Evolutionary conservation across 2,797 vertebrate species (phyloP).

Genomic region (Novumbra hubbsi): DNA sequence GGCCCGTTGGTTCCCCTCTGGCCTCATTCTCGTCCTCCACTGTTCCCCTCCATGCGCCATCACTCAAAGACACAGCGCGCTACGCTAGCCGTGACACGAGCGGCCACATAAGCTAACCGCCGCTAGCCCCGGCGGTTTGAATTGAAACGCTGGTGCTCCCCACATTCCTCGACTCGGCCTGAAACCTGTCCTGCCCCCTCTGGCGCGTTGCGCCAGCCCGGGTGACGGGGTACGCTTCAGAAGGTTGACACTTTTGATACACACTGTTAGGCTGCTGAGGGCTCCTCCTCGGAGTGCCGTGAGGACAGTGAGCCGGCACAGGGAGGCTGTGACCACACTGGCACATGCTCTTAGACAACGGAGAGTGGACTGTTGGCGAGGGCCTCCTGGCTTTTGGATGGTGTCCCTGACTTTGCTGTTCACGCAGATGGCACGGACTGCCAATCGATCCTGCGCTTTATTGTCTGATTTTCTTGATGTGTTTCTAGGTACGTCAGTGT

Average conservation of each 20-base stretch:
- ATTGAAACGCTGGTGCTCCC: not conserved
- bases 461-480: not conserved
- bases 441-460: not conserved
- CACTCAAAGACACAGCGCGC: not conserved
- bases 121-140: constrained; percentile 2
- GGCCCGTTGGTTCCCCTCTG: not conserved
- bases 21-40: not conserved
- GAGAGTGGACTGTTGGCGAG: not conserved
- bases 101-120: not conserved
- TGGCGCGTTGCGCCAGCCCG: not conserved
- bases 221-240: constrained; percentile 17
- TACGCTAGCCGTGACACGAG: not conserved
- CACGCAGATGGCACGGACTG: not conserved
- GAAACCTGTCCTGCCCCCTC: not conserved
- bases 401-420: not conserved
- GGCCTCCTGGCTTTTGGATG: not conserved
- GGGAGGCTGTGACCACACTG: not conserved
- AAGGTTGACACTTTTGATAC: constrained; percentile 26
- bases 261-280: constrained; percentile 20
- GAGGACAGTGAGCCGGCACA: not conserved
- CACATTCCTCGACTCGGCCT: not conserved
- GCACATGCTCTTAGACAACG: not conserved
- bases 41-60: not conserved
- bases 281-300: not conserved
- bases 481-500: not conserved